Base-by-base conservation (phyloP, 1,140 invertebrate species). In the Sycophila sp. region DNA sequence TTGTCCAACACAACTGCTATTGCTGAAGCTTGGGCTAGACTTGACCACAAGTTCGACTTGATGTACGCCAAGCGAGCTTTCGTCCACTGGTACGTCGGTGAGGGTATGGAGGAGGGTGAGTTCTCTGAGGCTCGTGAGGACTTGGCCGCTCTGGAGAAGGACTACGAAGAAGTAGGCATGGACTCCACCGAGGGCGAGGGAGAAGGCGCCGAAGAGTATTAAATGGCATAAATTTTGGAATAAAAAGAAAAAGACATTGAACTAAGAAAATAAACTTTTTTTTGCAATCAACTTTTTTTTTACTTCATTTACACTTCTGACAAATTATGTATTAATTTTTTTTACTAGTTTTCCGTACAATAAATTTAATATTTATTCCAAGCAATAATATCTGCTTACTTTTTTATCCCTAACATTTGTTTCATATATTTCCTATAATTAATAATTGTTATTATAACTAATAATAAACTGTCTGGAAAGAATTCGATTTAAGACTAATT, bases 91-190 rank as follows among this genome's bases (percentile, higher is more conserved):
- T 89, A 88, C 72, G 88, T 91, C 24, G 89, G 89, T 2, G 89
- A 90, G 73, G 89, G 89, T 66, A 90, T 91, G 89, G 89, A 90
- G 74, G 89, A 91, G 81, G 89, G 89, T 26, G 89, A 91, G 76
- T 91, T 91, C 78, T 85, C 86, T 4, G 89, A 91, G 77, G 90
- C 90, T 26, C 83, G 89, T 55, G 90, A 91, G 74, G 90, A 92
- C 83, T 80, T 92, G 17, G 75, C 75, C n/a, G 75, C 75, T 45
- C 32, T 76, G 11, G 75, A 76, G 45, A 76, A 71, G 36, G 69
- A 71, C 71, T 91, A 91, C 76, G 89, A 90, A 77, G 90, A 91
- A 80, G 90, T 91, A 55, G 90, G 89, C 32, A 84, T 89, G 71
- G 90, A 91, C 76, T 89, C 88, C 11, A 81, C 84, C 10, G 88